Conservation (phyloP, 1,140 invertebrate species). For the Cyphomyrmex costatus region DNA sequence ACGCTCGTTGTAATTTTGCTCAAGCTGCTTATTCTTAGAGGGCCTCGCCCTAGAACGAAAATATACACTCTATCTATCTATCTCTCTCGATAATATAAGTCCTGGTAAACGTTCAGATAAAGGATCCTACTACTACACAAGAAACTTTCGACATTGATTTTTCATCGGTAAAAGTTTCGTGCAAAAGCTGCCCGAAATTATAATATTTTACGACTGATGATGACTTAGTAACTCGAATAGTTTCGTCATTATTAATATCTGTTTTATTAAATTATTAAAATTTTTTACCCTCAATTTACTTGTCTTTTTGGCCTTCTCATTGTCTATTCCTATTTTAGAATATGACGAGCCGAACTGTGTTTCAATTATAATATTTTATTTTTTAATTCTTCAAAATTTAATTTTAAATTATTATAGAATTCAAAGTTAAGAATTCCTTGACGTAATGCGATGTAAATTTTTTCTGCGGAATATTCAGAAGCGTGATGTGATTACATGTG, state of each 20-base stretch:
- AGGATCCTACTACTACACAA: background rate
- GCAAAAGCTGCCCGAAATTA: no score
- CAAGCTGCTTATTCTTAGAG: no score
- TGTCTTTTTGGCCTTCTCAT: no score
- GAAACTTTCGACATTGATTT: background rate
- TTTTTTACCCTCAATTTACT: no score
- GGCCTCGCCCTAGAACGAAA: no score
- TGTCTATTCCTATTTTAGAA: no score
- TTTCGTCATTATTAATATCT: no score
- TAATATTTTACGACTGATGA: background rate
- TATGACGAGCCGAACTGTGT: no score
- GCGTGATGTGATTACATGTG: constrained; percentile 5
- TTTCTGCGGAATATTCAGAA: background rate
- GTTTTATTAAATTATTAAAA: no score
- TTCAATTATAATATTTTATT: background rate
- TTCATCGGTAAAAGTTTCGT: constrained; percentile 9
- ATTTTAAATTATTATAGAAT: constrained; percentile 37
- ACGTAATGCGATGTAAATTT: constrained; percentile 15
- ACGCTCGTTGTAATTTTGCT: no score
- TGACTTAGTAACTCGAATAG: no score
- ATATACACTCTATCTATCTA: no score
- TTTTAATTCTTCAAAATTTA: constrained; percentile 22
- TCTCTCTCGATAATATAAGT: background rate
- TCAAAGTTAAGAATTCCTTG: constrained; percentile 15
- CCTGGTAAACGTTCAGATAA: background rate